Evolutionary conservation across 2,797 vertebrate species (phyloP), one percentile per base, ranked within the genome.

Genomic region (Hoplostethus atlanticus): DNA sequence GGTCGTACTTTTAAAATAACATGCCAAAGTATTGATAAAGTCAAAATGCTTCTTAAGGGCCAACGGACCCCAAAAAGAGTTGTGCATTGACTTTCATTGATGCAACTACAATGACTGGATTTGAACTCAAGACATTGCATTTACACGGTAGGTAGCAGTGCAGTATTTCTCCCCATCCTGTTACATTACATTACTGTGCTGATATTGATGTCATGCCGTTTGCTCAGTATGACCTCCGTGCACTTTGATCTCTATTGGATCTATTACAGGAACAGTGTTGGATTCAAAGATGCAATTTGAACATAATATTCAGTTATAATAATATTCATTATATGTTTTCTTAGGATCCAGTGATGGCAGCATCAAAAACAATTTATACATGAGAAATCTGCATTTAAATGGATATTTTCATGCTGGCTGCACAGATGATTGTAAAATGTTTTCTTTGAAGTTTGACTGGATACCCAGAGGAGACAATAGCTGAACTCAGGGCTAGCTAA

Each of bases 381-480:
- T 40, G 36, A 52, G 62, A 71, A 50, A 70, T 83, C 68, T 68
- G 81, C 64, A 83, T 84, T 67, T 75, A 77, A 81, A 84, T 76
- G 67, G 65, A 72, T 36, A 54, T 55, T 40, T 81, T 84, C 52
- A 86, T 63, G 56, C 51, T 25, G 42, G 50, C n/a, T 64, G 46
- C 46, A 61, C 15, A 54, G 21, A 52, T 50, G 67, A 44, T 6
- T 76, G 17, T 53, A 3, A 28, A 28, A 28, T 28, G 38, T 57
- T 65, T 71, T 54, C 10, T 40, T 63, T 47, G n/a, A 71, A 68
- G 48, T 8, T 52, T 25, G 28, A 38, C 17, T 58, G n/a, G 11
- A 44, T 65, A 69, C 68, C 5, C 8, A 68, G 0, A 38, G 4
- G 52, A 62, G 0, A 59, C 17, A 15, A 11, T 5, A 21, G 11